Conservation (phyloP, 2,797 vertebrate genomes). For the Melanotaenia boesemani region DNA sequence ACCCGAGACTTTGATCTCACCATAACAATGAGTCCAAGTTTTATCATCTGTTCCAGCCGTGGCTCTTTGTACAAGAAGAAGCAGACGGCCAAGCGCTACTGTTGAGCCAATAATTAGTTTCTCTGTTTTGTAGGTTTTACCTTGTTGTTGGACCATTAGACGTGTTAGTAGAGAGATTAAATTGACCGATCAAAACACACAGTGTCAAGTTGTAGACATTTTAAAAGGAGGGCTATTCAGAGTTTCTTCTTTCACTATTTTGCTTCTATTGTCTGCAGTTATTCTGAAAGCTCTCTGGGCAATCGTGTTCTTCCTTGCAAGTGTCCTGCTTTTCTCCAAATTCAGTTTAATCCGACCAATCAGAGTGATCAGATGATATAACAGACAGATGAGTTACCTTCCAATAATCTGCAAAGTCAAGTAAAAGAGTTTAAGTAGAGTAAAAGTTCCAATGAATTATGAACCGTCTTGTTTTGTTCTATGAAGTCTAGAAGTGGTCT, state of each 20-base stretch:
- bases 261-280: slow-evolving; percentile 35
- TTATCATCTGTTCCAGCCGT: slow-evolving; percentile 65
- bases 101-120: slow-evolving; percentile 56
- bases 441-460: no score
- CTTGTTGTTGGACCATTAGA: slow-evolving; percentile 38
- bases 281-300: slow-evolving; percentile 23
- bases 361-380: no score
- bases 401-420: no score
- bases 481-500: no score
- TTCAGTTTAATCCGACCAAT: slow-evolving; percentile 29
- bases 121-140: slow-evolving; percentile 40
- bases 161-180: slow-evolving; percentile 44
- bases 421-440: no score
- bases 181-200: slow-evolving; percentile 39
- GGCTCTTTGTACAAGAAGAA: slow-evolving; percentile 38
- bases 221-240: slow-evolving; percentile 1
- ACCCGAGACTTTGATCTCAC: slow-evolving; percentile 62
- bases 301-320: not conserved
- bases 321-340: slow-evolving; percentile 32
- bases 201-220: slow-evolving; percentile 11
- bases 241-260: slow-evolving; percentile 23
- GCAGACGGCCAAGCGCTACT: not conserved
- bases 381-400: no score
- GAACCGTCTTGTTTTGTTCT: no score
- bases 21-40: slow-evolving; percentile 60